Evolutionary conservation across 2,888 invertebrate species (phyloP), one percentile per base, ranked within the genome.

Genomic region (Mesopsocus fuscifrons): DNA sequence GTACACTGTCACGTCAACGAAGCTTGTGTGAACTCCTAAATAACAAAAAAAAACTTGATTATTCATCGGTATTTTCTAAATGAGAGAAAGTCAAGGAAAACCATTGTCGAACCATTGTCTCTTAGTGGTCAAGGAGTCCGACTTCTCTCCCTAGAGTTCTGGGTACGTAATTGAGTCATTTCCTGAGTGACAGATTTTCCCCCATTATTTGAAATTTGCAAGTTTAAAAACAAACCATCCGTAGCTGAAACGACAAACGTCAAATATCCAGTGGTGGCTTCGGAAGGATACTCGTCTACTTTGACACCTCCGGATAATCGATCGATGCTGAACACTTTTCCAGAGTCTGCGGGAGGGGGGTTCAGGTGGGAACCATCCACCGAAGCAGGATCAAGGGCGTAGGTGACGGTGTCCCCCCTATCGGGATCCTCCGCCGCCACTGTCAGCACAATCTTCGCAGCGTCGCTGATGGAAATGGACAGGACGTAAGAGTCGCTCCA

Each of bases 201-300:
- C n/a, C n/a, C n/a, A n/a, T n/a, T n/a, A n/a, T n/a, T n/a, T n/a
- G n/a, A n/a, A n/a, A n/a, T n/a, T n/a, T n/a, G n/a, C n/a, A n/a
- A n/a, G n/a, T n/a, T n/a, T n/a, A n/a, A n/a, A n/a, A n/a, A n/a
- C n/a, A n/a, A n/a, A n/a, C n/a, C 50, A 52, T 76, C 77, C 3
- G 56, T 56, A 4, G 72, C 75, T 1, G 57, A 49, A 8, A 72
- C 63, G 30, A 64, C 49, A 49, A 76, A 74, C 49, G 63, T 62
- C 52, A 75, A 72, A 61, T 67, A 70, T 45, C 77, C 77, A 20
- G 62, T 62, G 72, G 74, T 73, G 42, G 61, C 59, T 5, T 58
- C 55, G 1, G 64, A 61, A 2, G 70, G 68, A 48, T 62, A 59
- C 41, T 72, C 68, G 51, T 63, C 65, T 17, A 72, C 58, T 1